These are phyloP conservation scores for Chlamydotis undulata DNA, from an alignment of 2,113 vertebrate species.

Conservation along the genomic window DNA sequence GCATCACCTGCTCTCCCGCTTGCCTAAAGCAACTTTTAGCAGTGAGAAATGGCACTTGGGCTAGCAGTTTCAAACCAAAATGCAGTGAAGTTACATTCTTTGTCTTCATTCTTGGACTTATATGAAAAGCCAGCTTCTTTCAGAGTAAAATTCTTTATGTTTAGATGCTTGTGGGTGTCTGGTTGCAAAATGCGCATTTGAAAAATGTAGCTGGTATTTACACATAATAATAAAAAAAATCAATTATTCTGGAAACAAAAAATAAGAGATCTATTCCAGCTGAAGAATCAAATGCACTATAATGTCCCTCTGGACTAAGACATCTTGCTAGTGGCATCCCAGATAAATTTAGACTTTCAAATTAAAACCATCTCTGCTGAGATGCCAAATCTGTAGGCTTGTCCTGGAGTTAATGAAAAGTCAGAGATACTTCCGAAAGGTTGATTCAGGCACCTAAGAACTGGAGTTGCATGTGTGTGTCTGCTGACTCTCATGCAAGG, in stretches of 20 bases:
- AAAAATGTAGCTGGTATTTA: background rate
- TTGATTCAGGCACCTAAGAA: background rate
- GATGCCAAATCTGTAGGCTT: background rate
- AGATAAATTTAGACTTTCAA: slow-evolving; percentile 30
- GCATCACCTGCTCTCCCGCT: accelerated
- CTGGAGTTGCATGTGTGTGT: background rate
- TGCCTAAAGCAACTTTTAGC: background rate
- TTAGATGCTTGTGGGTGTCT: background rate
- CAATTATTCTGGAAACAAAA: background rate
- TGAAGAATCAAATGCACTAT: background rate
- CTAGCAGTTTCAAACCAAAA: background rate
- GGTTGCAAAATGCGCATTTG: background rate
- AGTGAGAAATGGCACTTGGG: background rate
- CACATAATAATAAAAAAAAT: background rate
- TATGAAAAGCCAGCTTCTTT: background rate
- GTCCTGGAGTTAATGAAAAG: background rate
- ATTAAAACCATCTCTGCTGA: slow-evolving; percentile 21
- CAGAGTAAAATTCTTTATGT: background rate
- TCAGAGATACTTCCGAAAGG: background rate
- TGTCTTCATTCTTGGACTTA: background rate
- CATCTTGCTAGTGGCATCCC: slow-evolving; percentile 27
- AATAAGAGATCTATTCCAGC: background rate
- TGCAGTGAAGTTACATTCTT: background rate
- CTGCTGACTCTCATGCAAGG: background rate
- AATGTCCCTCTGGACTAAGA: slow-evolving; percentile 1